phyloP scores from a whole-genome alignment of 2,888 invertebrate species.

The Xanthorhoe spadicearia region DNA sequence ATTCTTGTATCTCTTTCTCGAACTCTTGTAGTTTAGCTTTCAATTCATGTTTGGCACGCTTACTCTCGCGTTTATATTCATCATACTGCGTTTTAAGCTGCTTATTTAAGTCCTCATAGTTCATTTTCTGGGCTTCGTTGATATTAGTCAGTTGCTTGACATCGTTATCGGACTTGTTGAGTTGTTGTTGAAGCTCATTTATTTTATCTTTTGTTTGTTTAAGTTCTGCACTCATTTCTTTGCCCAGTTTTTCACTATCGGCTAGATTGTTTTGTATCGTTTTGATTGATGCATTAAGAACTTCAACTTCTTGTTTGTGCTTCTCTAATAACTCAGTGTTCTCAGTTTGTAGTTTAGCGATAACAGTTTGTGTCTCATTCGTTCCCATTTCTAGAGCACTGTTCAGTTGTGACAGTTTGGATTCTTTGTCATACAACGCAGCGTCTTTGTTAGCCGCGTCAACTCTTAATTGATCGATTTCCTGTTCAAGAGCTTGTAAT shows the following conservation, averaged over 20 bases:
- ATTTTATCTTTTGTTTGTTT: constrained; percentile 70
- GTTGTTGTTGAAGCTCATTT: constrained; percentile 68
- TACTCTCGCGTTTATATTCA: constrained; percentile 76
- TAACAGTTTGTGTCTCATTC: constrained; percentile 63
- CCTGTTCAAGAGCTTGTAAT: constrained; percentile 60
- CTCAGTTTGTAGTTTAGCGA: constrained; percentile 67
- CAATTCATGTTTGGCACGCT: constrained; percentile 81
- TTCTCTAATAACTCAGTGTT: constrained; percentile 67
- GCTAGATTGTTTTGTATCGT: constrained; percentile 62
- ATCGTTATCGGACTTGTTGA: constrained; percentile 75
- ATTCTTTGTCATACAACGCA: constrained; percentile 63
- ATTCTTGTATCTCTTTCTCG: constrained; percentile 70
- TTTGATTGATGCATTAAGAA: constrained; percentile 66
- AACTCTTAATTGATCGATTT: constrained; percentile 61
- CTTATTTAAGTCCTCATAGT: constrained; percentile 79
- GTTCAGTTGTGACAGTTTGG: constrained; percentile 59
- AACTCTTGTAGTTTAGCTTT: constrained; percentile 84
- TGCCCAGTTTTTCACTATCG: constrained; percentile 66
- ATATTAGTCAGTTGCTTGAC: constrained; percentile 75
- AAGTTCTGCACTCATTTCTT: constrained; percentile 66
- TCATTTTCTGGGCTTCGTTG: constrained; percentile 78
- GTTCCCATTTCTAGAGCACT: constrained; percentile 62
- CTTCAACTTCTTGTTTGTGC: constrained; percentile 68
- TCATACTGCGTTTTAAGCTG: constrained; percentile 74
- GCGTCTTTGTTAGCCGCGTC: constrained; percentile 59